These are phyloP conservation scores for Olivierus martensii DNA, from an alignment of 1,140 invertebrate genomes.

Conservation along the genomic window DNA sequence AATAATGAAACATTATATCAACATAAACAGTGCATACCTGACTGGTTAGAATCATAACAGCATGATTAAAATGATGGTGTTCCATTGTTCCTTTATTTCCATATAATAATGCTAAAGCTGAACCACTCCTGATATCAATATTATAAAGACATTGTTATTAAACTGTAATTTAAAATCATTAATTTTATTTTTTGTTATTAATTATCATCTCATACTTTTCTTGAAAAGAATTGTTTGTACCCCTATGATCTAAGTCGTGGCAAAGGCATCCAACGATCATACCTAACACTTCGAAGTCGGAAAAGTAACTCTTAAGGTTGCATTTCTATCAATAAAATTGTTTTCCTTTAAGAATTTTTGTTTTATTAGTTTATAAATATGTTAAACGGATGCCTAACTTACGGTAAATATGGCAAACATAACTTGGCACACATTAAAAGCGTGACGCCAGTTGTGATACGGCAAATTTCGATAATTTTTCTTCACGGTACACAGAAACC, in stretches of 20 bases:
- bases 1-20: background rate
- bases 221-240: slow-evolving; percentile 33
- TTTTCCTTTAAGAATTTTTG: no score
- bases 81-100: slow-evolving; percentile 36
- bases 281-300: slow-evolving; percentile 26
- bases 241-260: slow-evolving; percentile 28
- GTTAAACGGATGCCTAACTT: no score
- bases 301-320: slow-evolving; percentile 23
- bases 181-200: background rate
- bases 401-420: slow-evolving; percentile 94
- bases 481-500: slow-evolving; percentile 83
- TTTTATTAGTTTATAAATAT: no score
- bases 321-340: slow-evolving; percentile 18
- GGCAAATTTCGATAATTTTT: slow-evolving; percentile 94
- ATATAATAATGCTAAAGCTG: slow-evolving; percentile 35
- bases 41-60: slow-evolving; percentile 39
- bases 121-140: slow-evolving; percentile 22
- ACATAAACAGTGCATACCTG: slow-evolving; percentile 19
- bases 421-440: slow-evolving; percentile 88
- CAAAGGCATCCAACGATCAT: slow-evolving; percentile 28
- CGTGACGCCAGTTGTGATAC: slow-evolving; percentile 96
- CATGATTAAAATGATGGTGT: slow-evolving; percentile 40
- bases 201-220: slow-evolving; percentile 23
- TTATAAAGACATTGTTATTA: background rate
- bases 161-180: slow-evolving; percentile 1